These are phyloP conservation scores for Sinocyclocheilus anshuiensis DNA, from an alignment of 2,113 vertebrate species.

Conservation along the genomic window DNA sequence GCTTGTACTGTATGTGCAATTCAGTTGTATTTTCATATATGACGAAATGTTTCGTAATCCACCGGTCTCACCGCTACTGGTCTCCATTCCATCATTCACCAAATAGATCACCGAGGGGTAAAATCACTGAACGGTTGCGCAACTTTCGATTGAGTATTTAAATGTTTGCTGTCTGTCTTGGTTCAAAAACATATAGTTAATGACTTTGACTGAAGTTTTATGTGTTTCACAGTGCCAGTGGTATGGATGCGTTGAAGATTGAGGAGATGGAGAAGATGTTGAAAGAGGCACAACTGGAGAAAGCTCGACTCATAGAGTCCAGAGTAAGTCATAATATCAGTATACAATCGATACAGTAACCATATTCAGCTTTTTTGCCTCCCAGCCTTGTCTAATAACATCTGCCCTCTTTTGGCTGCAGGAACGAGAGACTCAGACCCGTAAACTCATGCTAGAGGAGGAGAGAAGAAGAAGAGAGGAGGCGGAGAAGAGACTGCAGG, in stretches of 20 bases:
- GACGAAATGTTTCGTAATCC: slow-evolving; percentile 39
- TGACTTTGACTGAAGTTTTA: slow-evolving; percentile 12
- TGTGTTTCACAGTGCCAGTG: slow-evolving; percentile 77
- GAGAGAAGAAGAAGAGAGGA: slow-evolving; percentile 88
- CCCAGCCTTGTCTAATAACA: background rate
- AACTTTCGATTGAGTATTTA: slow-evolving; percentile 1
- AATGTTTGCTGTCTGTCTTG: background rate
- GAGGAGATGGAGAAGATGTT: slow-evolving; percentile 99
- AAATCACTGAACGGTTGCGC: background rate
- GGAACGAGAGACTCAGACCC: slow-evolving; percentile 88
- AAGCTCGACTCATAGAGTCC: slow-evolving; percentile 88
- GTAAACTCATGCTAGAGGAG: slow-evolving; percentile 88
- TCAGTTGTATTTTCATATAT: slow-evolving; percentile 29
- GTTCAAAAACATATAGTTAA: background rate
- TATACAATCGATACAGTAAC: background rate
- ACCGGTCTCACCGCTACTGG: background rate
- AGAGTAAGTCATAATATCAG: slow-evolving; percentile 76
- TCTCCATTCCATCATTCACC: slow-evolving; percentile 22
- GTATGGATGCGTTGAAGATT: slow-evolving; percentile 82
- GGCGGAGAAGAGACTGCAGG: slow-evolving; percentile 86
- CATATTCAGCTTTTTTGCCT: background rate
- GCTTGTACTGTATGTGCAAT: slow-evolving; percentile 18
- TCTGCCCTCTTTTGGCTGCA: slow-evolving; percentile 56
- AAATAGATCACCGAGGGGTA: background rate
- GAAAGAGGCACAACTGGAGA: slow-evolving; percentile 89